A percentile compares a stretch with the other conserved stretches of the same genome.
These are phyloP conservation scores for Idaea straminata DNA, from an alignment of 2,888 invertebrate genomes.

Conservation along the genomic window DNA sequence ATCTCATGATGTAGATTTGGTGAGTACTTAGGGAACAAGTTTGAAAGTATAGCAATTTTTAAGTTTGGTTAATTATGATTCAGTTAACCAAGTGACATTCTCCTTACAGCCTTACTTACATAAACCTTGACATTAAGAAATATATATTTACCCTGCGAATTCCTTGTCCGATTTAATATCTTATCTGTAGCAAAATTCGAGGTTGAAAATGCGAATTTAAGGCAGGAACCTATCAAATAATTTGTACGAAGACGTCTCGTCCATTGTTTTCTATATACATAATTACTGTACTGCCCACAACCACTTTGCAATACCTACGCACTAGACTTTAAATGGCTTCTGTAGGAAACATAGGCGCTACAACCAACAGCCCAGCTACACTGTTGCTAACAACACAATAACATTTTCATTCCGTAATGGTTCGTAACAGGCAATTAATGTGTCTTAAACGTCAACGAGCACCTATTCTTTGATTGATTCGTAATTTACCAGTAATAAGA, in stretches of 20 bases:
- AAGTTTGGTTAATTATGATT: neutral
- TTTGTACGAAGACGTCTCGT: constrained; percentile 12
- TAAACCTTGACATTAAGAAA: constrained; percentile 3
- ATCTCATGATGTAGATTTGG: constrained; percentile 69
- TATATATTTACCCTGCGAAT: neutral
- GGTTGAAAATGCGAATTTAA: neutral
- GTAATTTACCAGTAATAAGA: too few species aligned
- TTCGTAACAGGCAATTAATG: neutral
- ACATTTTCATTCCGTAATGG: neutral
- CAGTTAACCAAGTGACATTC: neutral
- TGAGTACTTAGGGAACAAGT: constrained; percentile 46
- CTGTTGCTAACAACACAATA: neutral
- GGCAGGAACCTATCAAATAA: constrained; percentile 29
- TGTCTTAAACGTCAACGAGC: neutral
- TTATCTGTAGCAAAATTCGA: neutral
- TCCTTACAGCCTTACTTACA: neutral
- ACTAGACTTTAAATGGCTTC: constrained; percentile 1
- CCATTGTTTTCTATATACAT: neutral
- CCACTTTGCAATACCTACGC: constrained; percentile 1
- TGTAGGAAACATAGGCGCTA: neutral
- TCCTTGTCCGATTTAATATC: constrained; percentile 2
- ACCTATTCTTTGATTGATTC: neutral
- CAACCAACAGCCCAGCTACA: neutral
- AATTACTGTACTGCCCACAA: neutral
- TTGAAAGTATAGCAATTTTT: neutral